Evolutionary conservation across 2,113 vertebrate species (phyloP), one percentile per base, ranked within the genome.

Genomic region (Lepisosteus oculatus): DNA sequence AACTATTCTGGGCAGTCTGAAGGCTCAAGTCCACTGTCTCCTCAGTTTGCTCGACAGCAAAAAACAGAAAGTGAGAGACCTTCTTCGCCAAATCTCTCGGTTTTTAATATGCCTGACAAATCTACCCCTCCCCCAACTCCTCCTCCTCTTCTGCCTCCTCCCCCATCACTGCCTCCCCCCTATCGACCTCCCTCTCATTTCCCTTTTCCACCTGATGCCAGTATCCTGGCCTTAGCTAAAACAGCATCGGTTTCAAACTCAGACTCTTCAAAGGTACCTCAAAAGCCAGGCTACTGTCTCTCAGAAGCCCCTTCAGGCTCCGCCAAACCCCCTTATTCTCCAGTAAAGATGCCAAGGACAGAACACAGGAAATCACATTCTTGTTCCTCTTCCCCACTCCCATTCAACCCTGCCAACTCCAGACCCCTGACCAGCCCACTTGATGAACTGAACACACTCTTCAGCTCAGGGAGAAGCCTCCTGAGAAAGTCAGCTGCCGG

Each of bases 371-470:
- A 92, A 79, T 54, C 92, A 43, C 90, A 92, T 74, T 93, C 93
- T 5, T 92, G 90, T 78, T 91, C 93, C 2, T 89, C 92, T 0
- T 95, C 92, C 43, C 91, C 92, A 0, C 88, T 90, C 72, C 87
- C 93, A 51, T 94, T 93, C 77, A 98, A 93, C 80, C 93, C 95
- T 14, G 92, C 94, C 64, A 94, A 91, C 72, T 82, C 90, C 57
- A 90, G 95, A 65, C 87, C 94, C 0, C 85, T 97, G 42, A 94
- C 92, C 86, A 98, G 97, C 83, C 97, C 97, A 0, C 90, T 99
- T 68, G 97, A 98, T 61, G 97, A 99, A 81, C 93, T 99, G 79
- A 93, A 93, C 74, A 97, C 94, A 8, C 88, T 99, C 70, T 98
- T 99, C 85, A 98, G 85, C 86, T 96, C 96, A 5, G 97, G 97